Evolutionary conservation across 2,888 invertebrate genomes (phyloP).

Genomic region (Cosmorhoe ocellata): DNA sequence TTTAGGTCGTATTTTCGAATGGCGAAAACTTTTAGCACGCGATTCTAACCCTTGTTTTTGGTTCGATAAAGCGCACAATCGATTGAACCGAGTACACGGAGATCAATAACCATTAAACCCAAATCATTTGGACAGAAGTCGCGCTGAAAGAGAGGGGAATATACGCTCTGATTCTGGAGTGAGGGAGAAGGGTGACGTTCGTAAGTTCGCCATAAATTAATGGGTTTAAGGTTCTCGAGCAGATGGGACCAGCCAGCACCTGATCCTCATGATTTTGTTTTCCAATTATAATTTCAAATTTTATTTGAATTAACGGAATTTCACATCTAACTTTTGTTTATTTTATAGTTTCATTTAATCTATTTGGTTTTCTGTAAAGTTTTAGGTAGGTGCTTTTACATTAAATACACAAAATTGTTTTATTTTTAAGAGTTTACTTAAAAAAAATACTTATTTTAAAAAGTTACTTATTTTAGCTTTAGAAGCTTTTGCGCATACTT

Average conservation of each 20-base stretch:
- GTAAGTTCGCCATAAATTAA: conserved; percentile 52
- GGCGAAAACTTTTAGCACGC: conserved; percentile 33
- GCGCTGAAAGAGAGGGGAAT: conserved; percentile 53
- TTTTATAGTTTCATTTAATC: conserved; percentile 1
- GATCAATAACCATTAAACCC: conserved; percentile 78
- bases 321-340: conserved; percentile 3
- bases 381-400: not conserved
- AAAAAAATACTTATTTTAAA: too few species aligned
- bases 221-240: conserved; percentile 52
- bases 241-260: conserved; percentile 65
- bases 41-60: conserved; percentile 33
- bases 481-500: conserved; percentile 12
- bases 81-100: conserved; percentile 36
- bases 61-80: conserved; percentile 49
- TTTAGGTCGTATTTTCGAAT: conserved; percentile 63
- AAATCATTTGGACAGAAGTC: conserved; percentile 72
- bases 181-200: conserved; percentile 51
- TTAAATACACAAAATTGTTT: not conserved
- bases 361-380: not conserved
- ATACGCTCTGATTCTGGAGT: conserved; percentile 40
- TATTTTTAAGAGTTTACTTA: not conserved
- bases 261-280: conserved; percentile 76
- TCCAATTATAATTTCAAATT: conserved; percentile 51
- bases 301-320: conserved; percentile 20
- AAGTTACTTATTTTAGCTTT: not conserved